These are phyloP conservation scores for Solenodon paradoxus DNA, from an alignment of 2,113 vertebrate species.

Conservation along the genomic window DNA sequence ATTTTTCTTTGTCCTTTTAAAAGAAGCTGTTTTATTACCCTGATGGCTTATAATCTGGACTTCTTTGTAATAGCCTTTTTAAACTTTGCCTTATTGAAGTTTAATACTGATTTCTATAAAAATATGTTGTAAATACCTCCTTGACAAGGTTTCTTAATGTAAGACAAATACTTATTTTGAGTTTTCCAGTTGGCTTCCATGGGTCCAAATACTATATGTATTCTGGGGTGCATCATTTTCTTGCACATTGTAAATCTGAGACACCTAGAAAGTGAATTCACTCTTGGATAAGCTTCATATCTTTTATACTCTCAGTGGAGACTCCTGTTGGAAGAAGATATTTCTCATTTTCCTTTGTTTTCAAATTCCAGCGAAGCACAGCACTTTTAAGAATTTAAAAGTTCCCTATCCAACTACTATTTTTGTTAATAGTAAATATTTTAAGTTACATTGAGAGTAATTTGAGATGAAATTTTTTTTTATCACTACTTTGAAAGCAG, in stretches of 20 bases:
- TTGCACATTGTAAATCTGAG: not conserved
- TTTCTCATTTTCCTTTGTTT: constrained; percentile 1
- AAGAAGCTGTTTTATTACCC: not conserved
- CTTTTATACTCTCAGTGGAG: not conserved
- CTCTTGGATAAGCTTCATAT: not conserved
- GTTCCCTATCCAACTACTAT: not conserved
- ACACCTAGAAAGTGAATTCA: not conserved
- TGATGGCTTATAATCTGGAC: not conserved
- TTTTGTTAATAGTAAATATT: not conserved
- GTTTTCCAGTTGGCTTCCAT: not conserved
- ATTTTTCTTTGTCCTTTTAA: not conserved
- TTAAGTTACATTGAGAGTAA: not conserved
- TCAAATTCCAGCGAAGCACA: constrained; percentile 7
- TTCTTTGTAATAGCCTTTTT: constrained; percentile 13
- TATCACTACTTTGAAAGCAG: constrained; percentile 1
- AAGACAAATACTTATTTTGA: not conserved
- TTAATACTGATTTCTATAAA: not conserved
- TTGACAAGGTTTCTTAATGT: not conserved
- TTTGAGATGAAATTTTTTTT: not conserved
- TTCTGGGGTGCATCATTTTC: not conserved
- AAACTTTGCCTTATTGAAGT: constrained; percentile 6
- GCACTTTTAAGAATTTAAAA: constrained; percentile 22
- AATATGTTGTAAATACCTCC: not conserved
- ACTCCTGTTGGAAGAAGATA: not conserved
- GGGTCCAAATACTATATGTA: too few species aligned